phyloP scores from a whole-genome alignment of 2,797 vertebrate genomes.

The Amblyraja radiata region DNA sequence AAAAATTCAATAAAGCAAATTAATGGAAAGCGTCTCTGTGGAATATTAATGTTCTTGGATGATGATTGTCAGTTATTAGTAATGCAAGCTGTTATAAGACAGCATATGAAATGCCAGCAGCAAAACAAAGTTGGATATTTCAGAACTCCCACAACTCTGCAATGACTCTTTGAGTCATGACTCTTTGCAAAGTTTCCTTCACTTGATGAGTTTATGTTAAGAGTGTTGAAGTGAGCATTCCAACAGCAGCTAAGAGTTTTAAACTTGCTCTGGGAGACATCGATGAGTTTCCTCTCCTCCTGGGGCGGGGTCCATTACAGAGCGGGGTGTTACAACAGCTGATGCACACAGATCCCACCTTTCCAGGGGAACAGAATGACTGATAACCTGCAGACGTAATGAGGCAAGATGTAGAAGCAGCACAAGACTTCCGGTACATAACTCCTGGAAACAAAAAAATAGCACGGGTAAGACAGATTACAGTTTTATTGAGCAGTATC shows the following conservation, averaged over 20 bases:
- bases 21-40: slow-evolving; percentile 17
- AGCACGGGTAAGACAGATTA: slow-evolving; percentile 6
- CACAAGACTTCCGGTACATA: slow-evolving; percentile 92
- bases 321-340: slow-evolving; percentile 93
- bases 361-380: slow-evolving; percentile 89
- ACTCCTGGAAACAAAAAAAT: slow-evolving; percentile 67
- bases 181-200: neutral
- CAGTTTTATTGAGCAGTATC: neutral
- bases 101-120: neutral
- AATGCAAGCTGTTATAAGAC: slow-evolving; percentile 10
- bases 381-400: slow-evolving; percentile 94
- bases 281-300: slow-evolving; percentile 64
- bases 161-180: neutral
- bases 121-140: slow-evolving; percentile 32
- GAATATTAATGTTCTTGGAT: slow-evolving; percentile 7
- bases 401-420: slow-evolving; percentile 85
- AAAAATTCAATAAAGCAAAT: slow-evolving; percentile 21
- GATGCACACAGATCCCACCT: slow-evolving; percentile 93
- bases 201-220: slow-evolving; percentile 32
- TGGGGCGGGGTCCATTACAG: slow-evolving; percentile 82
- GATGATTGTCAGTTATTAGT: neutral
- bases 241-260: slow-evolving; percentile 19
- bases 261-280: slow-evolving; percentile 8
- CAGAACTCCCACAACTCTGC: neutral
- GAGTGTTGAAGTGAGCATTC: slow-evolving; percentile 24